phyloP scores from a whole-genome alignment of 2,797 vertebrate species.

The Macrochelys suwanniensis region DNA sequence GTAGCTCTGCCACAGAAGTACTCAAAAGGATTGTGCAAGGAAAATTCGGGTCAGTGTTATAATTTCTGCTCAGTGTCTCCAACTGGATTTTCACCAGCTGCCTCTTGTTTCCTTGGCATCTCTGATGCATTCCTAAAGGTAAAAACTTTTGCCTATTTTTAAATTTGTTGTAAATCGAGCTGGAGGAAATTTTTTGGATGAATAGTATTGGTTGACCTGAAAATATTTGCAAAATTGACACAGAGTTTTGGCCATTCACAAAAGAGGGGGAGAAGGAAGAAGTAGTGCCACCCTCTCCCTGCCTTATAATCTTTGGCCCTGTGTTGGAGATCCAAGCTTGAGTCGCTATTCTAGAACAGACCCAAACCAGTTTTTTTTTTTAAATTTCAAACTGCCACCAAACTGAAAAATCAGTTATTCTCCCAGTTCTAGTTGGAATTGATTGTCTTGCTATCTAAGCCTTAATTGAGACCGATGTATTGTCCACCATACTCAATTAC shows the following conservation, averaged over 20 bases:
- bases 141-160: neutral
- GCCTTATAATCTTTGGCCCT: neutral
- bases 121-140: neutral
- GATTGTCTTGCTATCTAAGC: neutral
- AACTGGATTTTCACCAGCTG: neutral
- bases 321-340: neutral
- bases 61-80: accelerated
- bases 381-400: neutral
- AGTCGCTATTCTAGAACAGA: neutral
- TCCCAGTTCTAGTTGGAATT: neutral
- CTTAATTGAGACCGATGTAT: neutral
- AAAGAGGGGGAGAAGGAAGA: neutral
- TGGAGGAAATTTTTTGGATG: neutral
- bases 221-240: neutral
- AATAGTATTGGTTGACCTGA: neutral
- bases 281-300: neutral
- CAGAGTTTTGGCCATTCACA: neutral
- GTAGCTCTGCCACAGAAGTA: neutral
- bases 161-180: neutral
- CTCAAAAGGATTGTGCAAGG: neutral
- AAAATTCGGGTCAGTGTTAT: neutral
- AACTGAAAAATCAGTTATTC: neutral
- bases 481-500: neutral
- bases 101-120: accelerated
- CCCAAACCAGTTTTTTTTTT: neutral